Base-by-base conservation (phyloP, 2,113 vertebrate species). In the Dasyprocta punctata region DNA sequence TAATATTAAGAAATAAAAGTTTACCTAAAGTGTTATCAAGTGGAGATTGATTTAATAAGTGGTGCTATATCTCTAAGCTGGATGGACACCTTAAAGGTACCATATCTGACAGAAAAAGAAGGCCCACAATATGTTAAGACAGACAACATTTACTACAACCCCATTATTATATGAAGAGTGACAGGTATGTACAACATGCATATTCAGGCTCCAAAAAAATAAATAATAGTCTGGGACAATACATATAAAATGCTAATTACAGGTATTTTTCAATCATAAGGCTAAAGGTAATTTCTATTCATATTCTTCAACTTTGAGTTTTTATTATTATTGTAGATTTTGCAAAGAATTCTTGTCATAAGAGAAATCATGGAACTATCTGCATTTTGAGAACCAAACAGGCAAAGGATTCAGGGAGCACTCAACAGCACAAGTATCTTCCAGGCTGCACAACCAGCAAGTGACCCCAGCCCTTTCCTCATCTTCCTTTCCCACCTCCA, bases 311-410 rank as follows among this genome's bases (percentile, higher is more conserved):
- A 90, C n/a, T 96, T 44, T 60, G 61, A 61, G 22, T 36, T 90
- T 77, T 78, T 88, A 86, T 24, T 89, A 80, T 56, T 90, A 73
- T 75, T 49, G 78, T 75, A 41, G 83, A 60, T 33, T 84, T 63
- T 94, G 49, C 54, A 93, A 96, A 97, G 49, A 81, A n/a, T 65
- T 95, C 81, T 90, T 75, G 20, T 65, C 86, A 82, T 47, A 41
- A 86, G 33, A 78, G 60, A 94, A 96, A 30, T 82, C 95, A 86
- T 7, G 67, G 56, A 81, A 60, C 49, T 94, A 89, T 82, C 92
- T 91, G n/a, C 58, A 87, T 71, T 92, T 77, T 90, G 90, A 94
- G 77, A 94, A 82, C 90, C 38, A 73, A 85, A 71, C 2, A 95
- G 60, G 47, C 71, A 67, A 71, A 96, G 24, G n/a, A 28, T 61